These are phyloP conservation scores for Tetraneura akinire DNA, from an alignment of 1,140 invertebrate species.

Conservation along the genomic window DNA sequence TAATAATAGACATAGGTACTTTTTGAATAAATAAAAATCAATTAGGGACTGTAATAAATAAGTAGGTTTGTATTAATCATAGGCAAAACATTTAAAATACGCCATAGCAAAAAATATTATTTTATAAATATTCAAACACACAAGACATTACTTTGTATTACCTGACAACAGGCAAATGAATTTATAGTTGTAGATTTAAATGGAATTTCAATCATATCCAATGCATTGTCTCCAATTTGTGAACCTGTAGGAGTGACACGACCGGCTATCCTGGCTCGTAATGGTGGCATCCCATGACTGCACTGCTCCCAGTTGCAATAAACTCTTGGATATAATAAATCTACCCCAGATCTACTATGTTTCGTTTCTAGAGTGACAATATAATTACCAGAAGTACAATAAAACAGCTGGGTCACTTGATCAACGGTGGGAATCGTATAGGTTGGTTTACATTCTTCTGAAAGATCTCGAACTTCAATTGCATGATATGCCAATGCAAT, in stretches of 20 bases:
- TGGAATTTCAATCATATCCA: slow-evolving; percentile 73
- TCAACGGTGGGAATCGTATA: slow-evolving; percentile 70
- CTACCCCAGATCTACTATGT: slow-evolving; percentile 62
- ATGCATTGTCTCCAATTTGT: slow-evolving; percentile 54
- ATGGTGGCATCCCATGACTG: slow-evolving; percentile 62
- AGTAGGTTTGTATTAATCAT: too few relatives aligned
- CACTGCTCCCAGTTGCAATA: slow-evolving; percentile 68
- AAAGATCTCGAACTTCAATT: slow-evolving; percentile 66
- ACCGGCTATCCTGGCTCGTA: slow-evolving; percentile 71
- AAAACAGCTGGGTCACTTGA: slow-evolving; percentile 58
- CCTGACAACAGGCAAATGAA: slow-evolving; percentile 67
- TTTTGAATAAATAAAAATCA: too few relatives aligned
- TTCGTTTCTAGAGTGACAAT: slow-evolving; percentile 68
- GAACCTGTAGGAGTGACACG: slow-evolving; percentile 65
- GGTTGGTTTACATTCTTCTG: slow-evolving; percentile 59
- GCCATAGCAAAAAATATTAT: too few relatives aligned
- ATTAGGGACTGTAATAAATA: too few relatives aligned
- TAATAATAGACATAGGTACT: too few relatives aligned
- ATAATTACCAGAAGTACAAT: slow-evolving; percentile 62
- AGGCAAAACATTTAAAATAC: too few relatives aligned
- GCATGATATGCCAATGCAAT: slow-evolving; percentile 66
- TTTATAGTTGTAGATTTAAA: slow-evolving; percentile 62
- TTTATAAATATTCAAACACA: background rate
- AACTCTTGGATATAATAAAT: slow-evolving; percentile 65
- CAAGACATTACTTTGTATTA: slow-evolving; percentile 47